Conservation (phyloP, 2,113 vertebrate genomes). For the Lathamus discolor region DNA sequence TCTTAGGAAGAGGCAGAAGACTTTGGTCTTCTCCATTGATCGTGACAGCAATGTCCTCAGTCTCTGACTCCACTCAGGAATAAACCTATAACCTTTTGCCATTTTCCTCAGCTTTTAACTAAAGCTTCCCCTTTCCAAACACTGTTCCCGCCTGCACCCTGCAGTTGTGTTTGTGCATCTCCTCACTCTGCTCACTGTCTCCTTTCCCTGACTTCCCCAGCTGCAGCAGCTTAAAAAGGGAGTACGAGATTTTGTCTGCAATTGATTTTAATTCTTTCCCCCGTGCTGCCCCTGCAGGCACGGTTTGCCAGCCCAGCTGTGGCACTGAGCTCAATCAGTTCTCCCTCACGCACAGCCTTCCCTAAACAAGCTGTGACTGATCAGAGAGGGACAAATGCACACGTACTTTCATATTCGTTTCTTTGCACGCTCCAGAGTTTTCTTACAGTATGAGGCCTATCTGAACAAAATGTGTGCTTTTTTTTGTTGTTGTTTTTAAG, state of each 20-base stretch:
- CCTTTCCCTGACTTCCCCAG: not conserved
- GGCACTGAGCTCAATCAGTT: not conserved
- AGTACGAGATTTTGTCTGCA: slow-evolving; percentile 18
- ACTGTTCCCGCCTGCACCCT: not conserved
- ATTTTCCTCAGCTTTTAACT: not conserved
- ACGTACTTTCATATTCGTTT: not conserved
- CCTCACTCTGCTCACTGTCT: not conserved
- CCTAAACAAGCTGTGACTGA: not conserved
- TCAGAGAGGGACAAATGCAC: not conserved
- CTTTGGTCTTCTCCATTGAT: not conserved
- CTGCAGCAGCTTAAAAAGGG: not conserved
- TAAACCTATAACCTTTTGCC: not conserved
- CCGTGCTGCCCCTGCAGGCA: slow-evolving; percentile 42
- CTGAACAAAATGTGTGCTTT: slow-evolving; percentile 66
- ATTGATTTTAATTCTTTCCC: slow-evolving; percentile 48
- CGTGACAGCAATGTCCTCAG: accelerated
- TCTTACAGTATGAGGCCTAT: slow-evolving; percentile 49
- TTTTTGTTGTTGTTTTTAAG: slow-evolving; percentile 16
- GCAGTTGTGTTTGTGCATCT: not conserved
- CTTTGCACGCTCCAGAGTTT: not conserved
- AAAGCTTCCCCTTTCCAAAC: not conserved
- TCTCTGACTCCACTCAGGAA: not conserved
- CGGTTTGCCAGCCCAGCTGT: not conserved
- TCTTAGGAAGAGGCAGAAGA: not conserved
- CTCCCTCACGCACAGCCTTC: not conserved